Conservation (phyloP, 2,113 vertebrate genomes). For the Notothenia coriiceps region DNA sequence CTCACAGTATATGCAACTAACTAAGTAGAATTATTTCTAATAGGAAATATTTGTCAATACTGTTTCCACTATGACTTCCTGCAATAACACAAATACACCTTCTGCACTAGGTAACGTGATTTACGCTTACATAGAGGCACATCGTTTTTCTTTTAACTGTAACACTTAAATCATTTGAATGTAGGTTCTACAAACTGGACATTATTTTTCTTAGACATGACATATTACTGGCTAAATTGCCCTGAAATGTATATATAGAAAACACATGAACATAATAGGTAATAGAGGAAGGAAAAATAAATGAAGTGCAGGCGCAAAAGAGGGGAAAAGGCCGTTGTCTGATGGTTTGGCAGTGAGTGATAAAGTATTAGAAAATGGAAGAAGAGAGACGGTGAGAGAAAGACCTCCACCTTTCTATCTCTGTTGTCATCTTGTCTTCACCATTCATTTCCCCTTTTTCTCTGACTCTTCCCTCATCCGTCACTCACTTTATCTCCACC, state of each 20-base stretch:
- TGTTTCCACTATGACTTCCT: no score
- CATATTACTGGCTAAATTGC: slow-evolving; percentile 6
- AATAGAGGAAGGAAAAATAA: background rate
- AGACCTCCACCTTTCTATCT: slow-evolving; percentile 63
- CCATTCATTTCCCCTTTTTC: slow-evolving; percentile 56
- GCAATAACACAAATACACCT: no score
- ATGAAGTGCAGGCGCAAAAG: background rate
- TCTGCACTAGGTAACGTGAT: no score
- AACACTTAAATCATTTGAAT: no score
- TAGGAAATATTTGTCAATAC: no score
- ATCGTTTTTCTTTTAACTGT: no score
- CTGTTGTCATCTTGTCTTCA: slow-evolving; percentile 74
- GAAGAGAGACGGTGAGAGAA: slow-evolving; percentile 36
- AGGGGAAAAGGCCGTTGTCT: slow-evolving; percentile 18
- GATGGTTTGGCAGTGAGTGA: slow-evolving; percentile 45
- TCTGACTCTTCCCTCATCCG: slow-evolving; percentile 56
- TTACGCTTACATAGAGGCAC: no score
- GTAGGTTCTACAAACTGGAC: background rate
- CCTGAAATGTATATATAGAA: slow-evolving; percentile 6
- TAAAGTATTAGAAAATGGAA: slow-evolving; percentile 40
- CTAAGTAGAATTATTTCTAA: no score
- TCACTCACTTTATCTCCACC: slow-evolving; percentile 70
- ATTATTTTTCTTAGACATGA: background rate
- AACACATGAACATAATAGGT: background rate
- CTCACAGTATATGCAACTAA: no score